Percentiles rank a stretch among this genome's conserved stretches.
These are phyloP conservation scores for Ia io DNA, from an alignment of 2,113 vertebrate genomes.

Conservation along the genomic window DNA sequence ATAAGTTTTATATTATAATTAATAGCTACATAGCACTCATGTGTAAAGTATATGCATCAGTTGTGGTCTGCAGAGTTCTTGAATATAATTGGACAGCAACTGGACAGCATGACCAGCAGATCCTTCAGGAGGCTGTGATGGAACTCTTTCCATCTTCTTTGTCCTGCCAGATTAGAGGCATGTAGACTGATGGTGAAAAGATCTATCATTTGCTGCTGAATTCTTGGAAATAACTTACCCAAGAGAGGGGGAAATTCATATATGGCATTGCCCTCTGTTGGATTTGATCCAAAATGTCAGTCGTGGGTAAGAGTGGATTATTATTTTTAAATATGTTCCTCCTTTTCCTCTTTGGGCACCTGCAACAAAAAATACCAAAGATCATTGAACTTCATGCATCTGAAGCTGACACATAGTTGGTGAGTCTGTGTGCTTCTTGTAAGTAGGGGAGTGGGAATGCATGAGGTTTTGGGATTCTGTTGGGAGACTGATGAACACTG, in stretches of 20 bases:
- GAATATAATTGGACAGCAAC: not conserved
- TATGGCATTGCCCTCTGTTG: conserved; percentile 5
- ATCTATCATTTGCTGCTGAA: not conserved
- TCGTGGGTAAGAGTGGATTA: not conserved
- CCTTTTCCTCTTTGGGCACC: not conserved
- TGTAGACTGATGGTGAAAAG: not conserved
- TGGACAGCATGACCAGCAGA: not conserved
- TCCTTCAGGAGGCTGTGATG: not conserved
- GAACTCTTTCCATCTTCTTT: not conserved
- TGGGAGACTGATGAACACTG: not conserved
- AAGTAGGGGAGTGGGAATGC: not conserved
- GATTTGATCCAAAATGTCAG: not conserved
- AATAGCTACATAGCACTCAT: not conserved
- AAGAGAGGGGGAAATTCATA: not conserved
- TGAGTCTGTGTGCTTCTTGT: not conserved
- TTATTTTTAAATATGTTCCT: not conserved
- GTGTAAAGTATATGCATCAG: not conserved
- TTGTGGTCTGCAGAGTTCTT: not conserved
- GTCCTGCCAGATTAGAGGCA: not conserved
- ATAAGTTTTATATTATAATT: conserved; percentile 51
- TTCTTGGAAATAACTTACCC: not conserved
- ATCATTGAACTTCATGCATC: not conserved
- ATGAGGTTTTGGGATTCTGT: not conserved
- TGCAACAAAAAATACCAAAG: not conserved
- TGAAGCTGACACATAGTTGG: not conserved